Percentiles rank a stretch among this genome's conserved stretches.
phyloP scores from a whole-genome alignment of 2,888 invertebrate genomes.

The Ptychoptera albimana region DNA sequence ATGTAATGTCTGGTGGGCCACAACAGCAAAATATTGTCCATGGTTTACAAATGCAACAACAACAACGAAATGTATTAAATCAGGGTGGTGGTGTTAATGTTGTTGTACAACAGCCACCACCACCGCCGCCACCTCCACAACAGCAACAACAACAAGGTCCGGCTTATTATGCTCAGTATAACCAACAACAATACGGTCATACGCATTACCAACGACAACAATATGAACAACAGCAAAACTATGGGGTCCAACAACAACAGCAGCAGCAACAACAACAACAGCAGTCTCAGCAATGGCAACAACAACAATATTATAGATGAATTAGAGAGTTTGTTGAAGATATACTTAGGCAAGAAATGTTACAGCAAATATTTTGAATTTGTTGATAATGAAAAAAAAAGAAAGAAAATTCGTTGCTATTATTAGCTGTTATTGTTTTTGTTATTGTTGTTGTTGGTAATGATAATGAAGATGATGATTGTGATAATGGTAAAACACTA shows the following conservation, averaged over 20 bases:
- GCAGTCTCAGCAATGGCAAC: constrained; percentile 9
- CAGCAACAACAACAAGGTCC: constrained; percentile 1
- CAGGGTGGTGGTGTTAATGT: constrained; percentile 21
- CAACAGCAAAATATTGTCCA: neutral
- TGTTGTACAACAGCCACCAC: constrained; percentile 36
- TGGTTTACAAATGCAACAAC: neutral
- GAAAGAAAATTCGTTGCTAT: neutral
- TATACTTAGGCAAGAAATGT: constrained; percentile 11
- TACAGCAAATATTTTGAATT: neutral
- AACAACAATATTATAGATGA: constrained; percentile 13
- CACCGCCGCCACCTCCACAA: constrained; percentile 18
- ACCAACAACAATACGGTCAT: constrained; percentile 9
- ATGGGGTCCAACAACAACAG: neutral
- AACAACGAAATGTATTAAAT: neutral
- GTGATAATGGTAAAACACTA: too few relatives aligned
- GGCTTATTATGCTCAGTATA: constrained; percentile 20
- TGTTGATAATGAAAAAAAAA: too few relatives aligned
- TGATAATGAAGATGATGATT: too few relatives aligned
- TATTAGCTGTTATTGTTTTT: neutral
- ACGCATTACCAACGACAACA: constrained; percentile 7
- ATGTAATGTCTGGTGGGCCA: neutral
- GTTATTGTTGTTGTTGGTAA: too few relatives aligned
- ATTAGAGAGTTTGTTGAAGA: constrained; percentile 12
- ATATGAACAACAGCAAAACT: constrained; percentile 2
- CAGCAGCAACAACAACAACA: neutral